A percentile compares a stretch with the other conserved stretches of the same genome.
These are phyloP conservation scores for Balaeniceps rex DNA, from an alignment of 2,113 vertebrate genomes.

Conservation along the genomic window DNA sequence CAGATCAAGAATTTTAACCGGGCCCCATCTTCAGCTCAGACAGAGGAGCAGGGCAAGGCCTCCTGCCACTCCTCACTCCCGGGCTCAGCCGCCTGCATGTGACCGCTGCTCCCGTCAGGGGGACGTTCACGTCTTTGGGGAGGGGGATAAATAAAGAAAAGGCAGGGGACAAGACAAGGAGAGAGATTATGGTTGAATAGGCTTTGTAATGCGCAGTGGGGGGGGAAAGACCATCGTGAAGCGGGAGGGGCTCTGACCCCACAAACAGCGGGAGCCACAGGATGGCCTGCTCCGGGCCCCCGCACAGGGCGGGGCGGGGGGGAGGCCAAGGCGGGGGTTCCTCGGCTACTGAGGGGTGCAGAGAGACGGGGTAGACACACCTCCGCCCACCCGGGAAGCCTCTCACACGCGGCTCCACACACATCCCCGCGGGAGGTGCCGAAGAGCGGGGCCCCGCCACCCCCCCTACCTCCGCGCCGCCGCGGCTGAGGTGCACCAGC, in stretches of 20 bases:
- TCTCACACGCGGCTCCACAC: background rate
- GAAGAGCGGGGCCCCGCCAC: background rate
- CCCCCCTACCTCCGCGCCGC: constrained; percentile 67
- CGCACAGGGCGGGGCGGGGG: too few species aligned
- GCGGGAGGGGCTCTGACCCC: background rate
- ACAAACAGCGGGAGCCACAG: background rate
- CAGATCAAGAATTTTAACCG: background rate
- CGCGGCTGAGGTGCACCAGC: constrained; percentile 76
- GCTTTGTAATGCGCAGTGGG: accelerated
- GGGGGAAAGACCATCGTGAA: background rate
- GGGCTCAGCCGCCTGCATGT: accelerated
- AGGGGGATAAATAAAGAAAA: background rate
- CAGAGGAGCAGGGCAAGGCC: background rate
- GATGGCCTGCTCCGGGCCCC: too few species aligned
- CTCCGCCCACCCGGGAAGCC: too few species aligned
- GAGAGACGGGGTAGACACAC: too few species aligned
- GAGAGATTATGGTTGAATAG: accelerated
- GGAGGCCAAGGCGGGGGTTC: too few species aligned
- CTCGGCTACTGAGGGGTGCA: background rate
- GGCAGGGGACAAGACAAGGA: too few species aligned
- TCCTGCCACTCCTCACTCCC: accelerated
- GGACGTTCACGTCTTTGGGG: accelerated
- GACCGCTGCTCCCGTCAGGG: background rate
- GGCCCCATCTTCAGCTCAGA: background rate
- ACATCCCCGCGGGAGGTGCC: background rate